Conservation (phyloP, 1,140 invertebrate species). For the Sitobion miscanthi region DNA sequence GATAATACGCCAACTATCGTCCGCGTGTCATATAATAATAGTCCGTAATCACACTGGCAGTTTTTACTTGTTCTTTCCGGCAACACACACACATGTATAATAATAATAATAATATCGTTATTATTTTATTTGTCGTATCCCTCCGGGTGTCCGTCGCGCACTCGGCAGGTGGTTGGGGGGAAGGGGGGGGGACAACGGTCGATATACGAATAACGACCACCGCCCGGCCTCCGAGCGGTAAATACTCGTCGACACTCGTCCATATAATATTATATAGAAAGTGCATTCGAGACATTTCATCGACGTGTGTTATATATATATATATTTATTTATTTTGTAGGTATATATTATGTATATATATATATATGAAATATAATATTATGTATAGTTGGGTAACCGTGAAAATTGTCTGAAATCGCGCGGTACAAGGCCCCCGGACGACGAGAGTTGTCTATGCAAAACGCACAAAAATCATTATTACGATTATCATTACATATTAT, state of each 20-base stretch:
- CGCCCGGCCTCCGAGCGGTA: conserved; percentile 26
- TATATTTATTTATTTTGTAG: neutral
- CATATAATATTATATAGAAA: conserved; percentile 17
- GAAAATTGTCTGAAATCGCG: conserved; percentile 19
- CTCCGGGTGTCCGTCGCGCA: neutral
- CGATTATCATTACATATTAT: neutral
- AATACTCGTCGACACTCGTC: neutral
- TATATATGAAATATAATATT: neutral
- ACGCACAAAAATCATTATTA: neutral
- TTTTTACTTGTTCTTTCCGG: conserved; percentile 21
- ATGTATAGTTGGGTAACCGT: conserved; percentile 21
- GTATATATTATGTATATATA: neutral
- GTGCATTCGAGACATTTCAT: neutral
- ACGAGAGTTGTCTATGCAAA: neutral
- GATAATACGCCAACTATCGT: neutral
- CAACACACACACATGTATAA: neutral
- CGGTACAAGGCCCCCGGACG: neutral
- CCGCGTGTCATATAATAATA: conserved; percentile 7
- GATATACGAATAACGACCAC: neutral
- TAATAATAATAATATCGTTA: neutral
- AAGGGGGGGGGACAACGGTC: neutral
- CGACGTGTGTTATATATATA: neutral
- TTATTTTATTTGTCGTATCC: neutral
- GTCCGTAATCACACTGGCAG: neutral
- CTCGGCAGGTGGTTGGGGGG: neutral